These are phyloP conservation scores for Cryptocheilus praepositus DNA, from an alignment of 2,888 invertebrate species.

Conservation along the genomic window DNA sequence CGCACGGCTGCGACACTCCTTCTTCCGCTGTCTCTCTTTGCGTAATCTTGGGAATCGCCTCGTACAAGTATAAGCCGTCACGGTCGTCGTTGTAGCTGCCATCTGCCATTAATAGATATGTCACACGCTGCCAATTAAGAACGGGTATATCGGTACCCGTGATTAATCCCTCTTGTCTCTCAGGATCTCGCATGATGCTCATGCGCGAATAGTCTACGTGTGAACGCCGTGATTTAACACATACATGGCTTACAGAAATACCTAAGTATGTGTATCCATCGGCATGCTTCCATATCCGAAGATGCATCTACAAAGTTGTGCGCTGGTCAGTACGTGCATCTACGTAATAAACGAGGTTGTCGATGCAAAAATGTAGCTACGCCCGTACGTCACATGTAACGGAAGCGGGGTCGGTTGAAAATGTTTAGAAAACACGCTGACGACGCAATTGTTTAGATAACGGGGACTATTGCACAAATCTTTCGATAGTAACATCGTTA, in stretches of 20 bases:
- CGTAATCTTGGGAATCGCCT: constrained; percentile 62
- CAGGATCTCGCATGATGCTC: neutral
- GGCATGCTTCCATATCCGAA: no score
- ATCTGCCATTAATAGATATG: constrained; percentile 66
- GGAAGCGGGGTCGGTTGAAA: constrained; percentile 2
- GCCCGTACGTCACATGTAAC: neutral
- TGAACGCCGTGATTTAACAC: neutral
- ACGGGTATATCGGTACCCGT: constrained; percentile 54
- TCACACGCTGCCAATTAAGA: constrained; percentile 68
- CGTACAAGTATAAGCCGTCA: constrained; percentile 23
- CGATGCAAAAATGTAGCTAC: no score
- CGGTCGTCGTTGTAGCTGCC: constrained; percentile 17
- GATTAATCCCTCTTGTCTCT: constrained; percentile 59
- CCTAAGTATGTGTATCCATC: no score
- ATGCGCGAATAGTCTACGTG: no score
- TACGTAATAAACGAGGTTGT: no score
- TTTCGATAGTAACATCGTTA: no score
- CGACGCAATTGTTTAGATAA: no score
- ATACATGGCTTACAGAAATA: constrained; percentile 3
- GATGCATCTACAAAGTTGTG: no score
- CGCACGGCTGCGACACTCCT: constrained; percentile 2
- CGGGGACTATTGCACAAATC: no score
- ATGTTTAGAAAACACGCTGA: constrained; percentile 21
- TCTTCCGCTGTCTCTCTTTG: constrained; percentile 13
- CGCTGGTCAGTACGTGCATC: no score